Conservation (phyloP, 2,797 vertebrate species). For the Pseudochirops cupreus region DNA sequence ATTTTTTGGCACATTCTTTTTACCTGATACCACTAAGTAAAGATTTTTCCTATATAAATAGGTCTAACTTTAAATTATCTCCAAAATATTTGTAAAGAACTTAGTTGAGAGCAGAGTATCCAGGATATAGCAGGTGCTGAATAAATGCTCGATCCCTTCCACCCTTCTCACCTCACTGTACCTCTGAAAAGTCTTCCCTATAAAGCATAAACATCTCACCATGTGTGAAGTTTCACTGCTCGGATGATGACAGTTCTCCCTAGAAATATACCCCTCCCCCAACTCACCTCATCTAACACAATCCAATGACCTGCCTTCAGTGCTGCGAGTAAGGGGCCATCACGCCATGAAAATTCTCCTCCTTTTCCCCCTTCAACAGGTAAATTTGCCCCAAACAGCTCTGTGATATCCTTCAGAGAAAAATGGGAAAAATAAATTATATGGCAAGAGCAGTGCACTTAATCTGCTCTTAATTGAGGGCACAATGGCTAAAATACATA, state of each 20-base stretch:
- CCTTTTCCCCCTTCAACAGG: slow-evolving; percentile 99
- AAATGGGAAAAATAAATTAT: slow-evolving; percentile 18
- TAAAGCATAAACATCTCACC: neutral
- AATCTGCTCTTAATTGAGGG: neutral
- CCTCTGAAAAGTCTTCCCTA: neutral
- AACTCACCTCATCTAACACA: slow-evolving; percentile 94
- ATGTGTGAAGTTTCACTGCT: neutral
- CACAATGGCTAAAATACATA: neutral
- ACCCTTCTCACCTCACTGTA: neutral
- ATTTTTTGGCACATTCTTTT: neutral
- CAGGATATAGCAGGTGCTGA: neutral
- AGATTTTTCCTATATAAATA: neutral
- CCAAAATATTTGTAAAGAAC: neutral
- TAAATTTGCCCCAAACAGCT: slow-evolving; percentile 97
- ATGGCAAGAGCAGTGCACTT: neutral
- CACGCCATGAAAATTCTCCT: slow-evolving; percentile 97
- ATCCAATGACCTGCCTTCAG: slow-evolving; percentile 98
- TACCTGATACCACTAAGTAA: neutral
- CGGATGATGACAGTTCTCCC: neutral
- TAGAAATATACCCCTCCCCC: neutral
- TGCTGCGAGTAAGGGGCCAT: slow-evolving; percentile 95
- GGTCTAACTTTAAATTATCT: neutral
- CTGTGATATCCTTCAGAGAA: slow-evolving; percentile 93
- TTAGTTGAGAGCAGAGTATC: neutral
- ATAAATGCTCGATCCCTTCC: neutral